These are phyloP conservation scores for Aspidapion aeneum DNA, from an alignment of 2,888 invertebrate genomes.

Conservation along the genomic window DNA sequence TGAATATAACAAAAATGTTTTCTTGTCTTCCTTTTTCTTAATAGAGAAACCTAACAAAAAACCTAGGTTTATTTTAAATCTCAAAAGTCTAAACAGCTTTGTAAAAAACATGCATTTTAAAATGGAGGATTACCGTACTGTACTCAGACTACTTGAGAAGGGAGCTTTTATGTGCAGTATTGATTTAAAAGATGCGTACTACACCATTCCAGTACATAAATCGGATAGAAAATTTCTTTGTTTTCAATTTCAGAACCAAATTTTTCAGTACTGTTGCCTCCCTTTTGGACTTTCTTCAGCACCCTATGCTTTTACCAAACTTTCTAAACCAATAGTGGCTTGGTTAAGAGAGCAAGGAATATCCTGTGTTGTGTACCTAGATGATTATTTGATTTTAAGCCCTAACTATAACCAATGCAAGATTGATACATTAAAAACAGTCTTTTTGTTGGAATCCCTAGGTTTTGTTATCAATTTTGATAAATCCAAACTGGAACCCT, in stretches of 20 bases:
- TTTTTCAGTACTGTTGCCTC: conserved; percentile 30
- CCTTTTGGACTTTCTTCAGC: conserved; percentile 31
- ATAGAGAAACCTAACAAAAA: not conserved
- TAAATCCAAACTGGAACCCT: conserved; percentile 18
- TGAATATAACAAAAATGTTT: not conserved
- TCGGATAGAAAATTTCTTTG: conserved; percentile 27
- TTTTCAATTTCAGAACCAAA: conserved; percentile 24
- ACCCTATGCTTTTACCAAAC: conserved; percentile 33
- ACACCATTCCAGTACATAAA: conserved; percentile 25
- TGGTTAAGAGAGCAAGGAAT: conserved; percentile 20
- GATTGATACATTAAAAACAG: conserved; percentile 1
- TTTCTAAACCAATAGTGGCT: conserved; percentile 27
- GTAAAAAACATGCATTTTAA: conserved; percentile 31
- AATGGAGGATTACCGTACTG: conserved; percentile 30
- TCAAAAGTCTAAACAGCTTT: conserved; percentile 28
- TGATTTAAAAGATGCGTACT: conserved; percentile 28
- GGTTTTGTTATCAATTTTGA: conserved; percentile 27
- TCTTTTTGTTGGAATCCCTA: conserved; percentile 15
- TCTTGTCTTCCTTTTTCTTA: not conserved
- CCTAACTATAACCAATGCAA: conserved; percentile 9
- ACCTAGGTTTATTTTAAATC: conserved; percentile 25
- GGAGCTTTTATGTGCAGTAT: conserved; percentile 15
- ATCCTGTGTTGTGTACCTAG: conserved; percentile 24
- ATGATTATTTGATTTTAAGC: conserved; percentile 24
- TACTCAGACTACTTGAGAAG: conserved; percentile 21